These are phyloP conservation scores for Holacanthella duospinosa DNA, from an alignment of 2,888 invertebrate genomes.

Conservation along the genomic window DNA sequence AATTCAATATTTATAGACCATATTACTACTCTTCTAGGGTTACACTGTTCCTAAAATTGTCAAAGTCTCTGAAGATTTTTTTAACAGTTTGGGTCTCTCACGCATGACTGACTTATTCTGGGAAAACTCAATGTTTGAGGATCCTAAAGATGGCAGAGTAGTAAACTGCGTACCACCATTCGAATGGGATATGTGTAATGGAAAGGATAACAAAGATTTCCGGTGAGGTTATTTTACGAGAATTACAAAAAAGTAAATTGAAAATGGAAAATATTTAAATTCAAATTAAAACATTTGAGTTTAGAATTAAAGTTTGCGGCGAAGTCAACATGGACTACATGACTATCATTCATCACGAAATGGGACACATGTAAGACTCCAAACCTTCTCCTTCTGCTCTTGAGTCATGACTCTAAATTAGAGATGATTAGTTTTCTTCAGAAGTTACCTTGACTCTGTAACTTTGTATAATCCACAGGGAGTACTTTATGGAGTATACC, in stretches of 20 bases:
- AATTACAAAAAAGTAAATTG: no score
- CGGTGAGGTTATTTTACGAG: no score
- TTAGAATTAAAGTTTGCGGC: slow-evolving; percentile 19
- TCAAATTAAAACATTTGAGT: neutral
- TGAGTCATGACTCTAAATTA: no score
- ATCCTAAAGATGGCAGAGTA: slow-evolving; percentile 56
- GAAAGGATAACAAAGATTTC: slow-evolving; percentile 7
- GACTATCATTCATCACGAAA: slow-evolving; percentile 62
- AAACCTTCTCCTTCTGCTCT: no score
- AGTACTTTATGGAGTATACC: slow-evolving; percentile 65
- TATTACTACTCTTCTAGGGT: no score
- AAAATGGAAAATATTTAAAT: neutral
- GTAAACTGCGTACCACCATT: slow-evolving; percentile 38
- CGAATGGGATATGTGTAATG: slow-evolving; percentile 8
- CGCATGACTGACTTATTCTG: slow-evolving; percentile 75
- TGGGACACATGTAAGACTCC: slow-evolving; percentile 72
- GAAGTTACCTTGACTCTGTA: no score
- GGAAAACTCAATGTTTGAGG: slow-evolving; percentile 67
- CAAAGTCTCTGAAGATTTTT: slow-evolving; percentile 61
- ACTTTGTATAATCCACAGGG: slow-evolving; percentile 35
- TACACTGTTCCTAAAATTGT: slow-evolving; percentile 31
- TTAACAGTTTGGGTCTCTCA: slow-evolving; percentile 65
- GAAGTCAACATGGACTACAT: slow-evolving; percentile 10
- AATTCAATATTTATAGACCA: no score
- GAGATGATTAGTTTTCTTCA: no score